Evolutionary conservation across 1,140 invertebrate genomes (phyloP).

Genomic region (Pararge aegeria): DNA sequence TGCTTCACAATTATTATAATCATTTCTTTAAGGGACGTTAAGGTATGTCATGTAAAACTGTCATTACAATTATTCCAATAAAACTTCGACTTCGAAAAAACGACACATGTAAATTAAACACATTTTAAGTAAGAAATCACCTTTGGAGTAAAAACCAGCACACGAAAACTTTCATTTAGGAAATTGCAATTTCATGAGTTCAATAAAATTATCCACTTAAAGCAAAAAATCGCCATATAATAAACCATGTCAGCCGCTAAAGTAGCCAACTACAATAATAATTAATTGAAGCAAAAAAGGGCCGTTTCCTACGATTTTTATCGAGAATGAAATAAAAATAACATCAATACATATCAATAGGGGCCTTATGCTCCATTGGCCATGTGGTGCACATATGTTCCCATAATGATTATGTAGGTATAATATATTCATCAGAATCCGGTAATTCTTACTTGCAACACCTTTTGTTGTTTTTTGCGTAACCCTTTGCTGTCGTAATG

Average conservation of each 20-base stretch:
- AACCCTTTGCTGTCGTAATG: constrained; percentile 45
- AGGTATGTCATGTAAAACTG: no score
- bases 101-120: no score
- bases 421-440: constrained; percentile 55
- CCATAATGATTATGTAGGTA: constrained; percentile 50
- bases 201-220: neutral
- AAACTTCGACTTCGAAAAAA: no score
- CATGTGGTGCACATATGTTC: constrained; percentile 66
- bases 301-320: constrained; percentile 38
- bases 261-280: constrained; percentile 12
- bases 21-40: no score
- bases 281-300: constrained; percentile 25
- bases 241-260: constrained; percentile 1
- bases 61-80: no score
- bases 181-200: neutral
- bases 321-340: constrained; percentile 47
- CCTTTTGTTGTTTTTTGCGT: constrained; percentile 54
- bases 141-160: no score
- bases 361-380: constrained; percentile 58
- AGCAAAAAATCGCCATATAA: neutral
- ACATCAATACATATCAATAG: constrained; percentile 48
- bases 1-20: no score
- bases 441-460: constrained; percentile 56
- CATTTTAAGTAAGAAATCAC: no score
- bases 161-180: neutral